Percentiles rank a stretch among this genome's conserved stretches.
These are phyloP conservation scores for Bufo gargarizans DNA, from an alignment of 2,113 vertebrate genomes.

Conservation along the genomic window DNA sequence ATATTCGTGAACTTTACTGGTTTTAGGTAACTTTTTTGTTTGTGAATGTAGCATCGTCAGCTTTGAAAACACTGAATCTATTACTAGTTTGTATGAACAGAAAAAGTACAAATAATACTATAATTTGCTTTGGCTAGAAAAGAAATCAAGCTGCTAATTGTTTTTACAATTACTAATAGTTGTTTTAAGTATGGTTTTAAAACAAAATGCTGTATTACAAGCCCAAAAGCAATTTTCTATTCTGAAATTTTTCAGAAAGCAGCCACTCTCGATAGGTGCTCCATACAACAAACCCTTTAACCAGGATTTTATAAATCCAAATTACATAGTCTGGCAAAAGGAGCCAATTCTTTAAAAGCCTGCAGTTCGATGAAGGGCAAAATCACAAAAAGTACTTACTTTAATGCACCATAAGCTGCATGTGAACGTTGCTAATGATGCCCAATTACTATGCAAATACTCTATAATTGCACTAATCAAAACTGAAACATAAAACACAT, in stretches of 20 bases:
- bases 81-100: background rate
- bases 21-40: background rate
- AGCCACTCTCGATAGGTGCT: background rate
- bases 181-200: constrained; percentile 16
- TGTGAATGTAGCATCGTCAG: constrained; percentile 2
- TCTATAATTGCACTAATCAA: constrained; percentile 61
- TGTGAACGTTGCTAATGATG: constrained; percentile 54
- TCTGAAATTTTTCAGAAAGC: constrained; percentile 6
- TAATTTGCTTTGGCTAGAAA: background rate
- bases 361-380: constrained; percentile 55
- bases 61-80: background rate
- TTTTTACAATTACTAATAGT: background rate
- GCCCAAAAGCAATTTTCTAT: constrained; percentile 24
- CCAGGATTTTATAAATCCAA: constrained; percentile 45
- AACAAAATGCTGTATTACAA: constrained; percentile 19
- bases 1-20: background rate
- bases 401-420: constrained; percentile 52
- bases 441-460: constrained; percentile 65
- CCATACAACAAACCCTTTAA: constrained; percentile 10
- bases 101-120: constrained; percentile 12
- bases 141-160: constrained; percentile 24
- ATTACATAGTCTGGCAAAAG: constrained; percentile 33
- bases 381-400: constrained; percentile 37
- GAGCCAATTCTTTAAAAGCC: constrained; percentile 52
- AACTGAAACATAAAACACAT: constrained; percentile 60